phyloP scores from a whole-genome alignment of 1,140 invertebrate species.

The Diorhabda carinulata region DNA sequence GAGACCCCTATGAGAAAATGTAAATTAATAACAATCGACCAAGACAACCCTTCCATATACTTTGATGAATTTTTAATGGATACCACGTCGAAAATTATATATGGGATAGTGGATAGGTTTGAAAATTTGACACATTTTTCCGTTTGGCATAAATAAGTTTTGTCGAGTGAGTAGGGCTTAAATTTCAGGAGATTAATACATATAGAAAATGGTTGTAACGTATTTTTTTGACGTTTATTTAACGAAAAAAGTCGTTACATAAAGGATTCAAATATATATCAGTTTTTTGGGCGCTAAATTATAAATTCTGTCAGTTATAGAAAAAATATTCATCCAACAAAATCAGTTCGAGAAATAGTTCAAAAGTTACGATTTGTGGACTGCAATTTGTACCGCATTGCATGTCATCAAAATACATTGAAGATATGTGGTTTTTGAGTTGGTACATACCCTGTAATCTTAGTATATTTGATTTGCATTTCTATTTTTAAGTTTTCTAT shows the following conservation, averaged over 20 bases:
- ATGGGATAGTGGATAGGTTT: background rate
- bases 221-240: background rate
- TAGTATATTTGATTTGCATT: too few relatives aligned
- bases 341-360: too few relatives aligned
- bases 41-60: background rate
- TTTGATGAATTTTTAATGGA: background rate
- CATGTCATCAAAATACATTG: too few relatives aligned
- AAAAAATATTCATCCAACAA: too few relatives aligned
- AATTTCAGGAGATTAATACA: constrained; percentile 3
- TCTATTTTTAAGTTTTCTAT: too few relatives aligned
- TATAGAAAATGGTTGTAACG: background rate
- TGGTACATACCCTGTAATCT: too few relatives aligned
- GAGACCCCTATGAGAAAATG: constrained; percentile 1
- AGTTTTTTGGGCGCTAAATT: too few relatives aligned
- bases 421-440: too few relatives aligned
- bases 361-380: too few relatives aligned
- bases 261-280: background rate
- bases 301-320: too few relatives aligned
- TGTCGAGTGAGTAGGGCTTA: background rate
- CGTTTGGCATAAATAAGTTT: background rate
- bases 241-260: background rate
- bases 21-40: background rate
- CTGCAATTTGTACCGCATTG: too few relatives aligned
- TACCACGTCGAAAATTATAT: background rate
- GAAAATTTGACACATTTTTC: background rate